These are phyloP conservation scores for Reinhardtius hippoglossoides DNA, from an alignment of 2,113 vertebrate genomes.

Conservation along the genomic window DNA sequence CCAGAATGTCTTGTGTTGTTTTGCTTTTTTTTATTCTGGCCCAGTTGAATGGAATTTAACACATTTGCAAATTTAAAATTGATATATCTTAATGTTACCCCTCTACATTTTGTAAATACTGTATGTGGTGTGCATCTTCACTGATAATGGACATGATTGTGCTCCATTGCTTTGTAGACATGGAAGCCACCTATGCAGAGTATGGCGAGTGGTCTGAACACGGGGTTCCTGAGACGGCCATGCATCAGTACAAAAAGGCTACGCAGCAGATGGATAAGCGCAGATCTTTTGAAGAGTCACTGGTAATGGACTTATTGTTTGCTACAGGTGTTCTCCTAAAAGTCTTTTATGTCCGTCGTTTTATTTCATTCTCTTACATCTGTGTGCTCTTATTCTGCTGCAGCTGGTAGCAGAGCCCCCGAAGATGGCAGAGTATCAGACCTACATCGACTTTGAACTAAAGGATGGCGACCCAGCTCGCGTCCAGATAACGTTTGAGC, in stretches of 20 bases:
- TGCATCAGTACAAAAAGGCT: constrained; percentile 89
- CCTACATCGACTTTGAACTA: constrained; percentile 93
- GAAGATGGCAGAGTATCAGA: constrained; percentile 92
- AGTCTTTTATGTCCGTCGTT: neutral
- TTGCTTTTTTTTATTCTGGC: too few relatives aligned
- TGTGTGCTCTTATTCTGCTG: constrained; percentile 22
- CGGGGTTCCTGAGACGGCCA: constrained; percentile 81
- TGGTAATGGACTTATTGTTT: constrained; percentile 83
- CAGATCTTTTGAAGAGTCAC: constrained; percentile 88
- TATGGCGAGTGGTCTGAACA: constrained; percentile 95
- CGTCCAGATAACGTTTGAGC: constrained; percentile 92
- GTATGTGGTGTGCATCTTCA: too few relatives aligned
- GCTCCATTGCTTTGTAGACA: constrained; percentile 81
- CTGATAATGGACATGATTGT: neutral
- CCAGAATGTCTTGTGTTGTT: too few relatives aligned
- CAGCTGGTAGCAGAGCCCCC: constrained; percentile 93
- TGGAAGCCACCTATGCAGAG: constrained; percentile 92
- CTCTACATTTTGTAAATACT: neutral
- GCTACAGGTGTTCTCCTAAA: neutral
- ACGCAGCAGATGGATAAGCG: constrained; percentile 88
- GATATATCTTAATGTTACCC: too few relatives aligned
- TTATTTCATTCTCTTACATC: neutral
- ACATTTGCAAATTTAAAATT: too few relatives aligned
- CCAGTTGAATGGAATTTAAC: neutral
- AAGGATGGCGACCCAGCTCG: constrained; percentile 94